These are phyloP conservation scores for Vulpes lagopus DNA, from an alignment of 2,113 vertebrate genomes.

Conservation along the genomic window DNA sequence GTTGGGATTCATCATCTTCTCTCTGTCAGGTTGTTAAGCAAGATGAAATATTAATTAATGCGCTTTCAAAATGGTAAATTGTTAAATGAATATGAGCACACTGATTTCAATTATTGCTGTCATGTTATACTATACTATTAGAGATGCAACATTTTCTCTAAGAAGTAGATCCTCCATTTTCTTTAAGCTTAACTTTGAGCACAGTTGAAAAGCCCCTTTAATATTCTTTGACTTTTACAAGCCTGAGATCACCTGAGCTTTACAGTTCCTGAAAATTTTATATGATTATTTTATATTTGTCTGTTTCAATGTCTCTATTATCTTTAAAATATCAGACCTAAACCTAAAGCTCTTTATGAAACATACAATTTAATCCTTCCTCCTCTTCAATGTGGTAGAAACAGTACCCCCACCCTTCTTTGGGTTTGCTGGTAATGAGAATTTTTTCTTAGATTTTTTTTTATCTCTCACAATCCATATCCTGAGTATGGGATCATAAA, in stretches of 20 bases:
- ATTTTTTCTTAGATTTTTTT: constrained; percentile 22
- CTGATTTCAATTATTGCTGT: constrained; percentile 18
- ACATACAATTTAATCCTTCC: not conserved
- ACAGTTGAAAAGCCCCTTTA: not conserved
- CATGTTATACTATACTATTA: not conserved
- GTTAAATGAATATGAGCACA: not conserved
- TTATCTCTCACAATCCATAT: not conserved
- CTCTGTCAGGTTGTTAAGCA: constrained; percentile 51
- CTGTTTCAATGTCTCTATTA: constrained; percentile 10
- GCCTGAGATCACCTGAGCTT: constrained; percentile 26
- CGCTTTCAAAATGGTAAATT: not conserved
- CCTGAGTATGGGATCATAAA: not conserved
- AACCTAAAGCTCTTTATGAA: constrained; percentile 35
- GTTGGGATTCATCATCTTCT: constrained; percentile 7
- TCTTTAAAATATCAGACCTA: constrained; percentile 12
- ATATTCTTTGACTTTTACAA: constrained; percentile 26
- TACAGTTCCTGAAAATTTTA: not conserved
- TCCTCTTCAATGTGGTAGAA: not conserved
- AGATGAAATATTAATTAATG: constrained; percentile 52
- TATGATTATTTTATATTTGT: constrained; percentile 46
- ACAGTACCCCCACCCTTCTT: not conserved
- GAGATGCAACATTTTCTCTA: not conserved
- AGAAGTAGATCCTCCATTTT: not conserved
- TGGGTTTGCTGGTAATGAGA: constrained; percentile 37
- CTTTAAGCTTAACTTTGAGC: constrained; percentile 1